Base-by-base conservation (phyloP, 2,888 invertebrate genomes). In the Drosophila ustulata region DNA sequence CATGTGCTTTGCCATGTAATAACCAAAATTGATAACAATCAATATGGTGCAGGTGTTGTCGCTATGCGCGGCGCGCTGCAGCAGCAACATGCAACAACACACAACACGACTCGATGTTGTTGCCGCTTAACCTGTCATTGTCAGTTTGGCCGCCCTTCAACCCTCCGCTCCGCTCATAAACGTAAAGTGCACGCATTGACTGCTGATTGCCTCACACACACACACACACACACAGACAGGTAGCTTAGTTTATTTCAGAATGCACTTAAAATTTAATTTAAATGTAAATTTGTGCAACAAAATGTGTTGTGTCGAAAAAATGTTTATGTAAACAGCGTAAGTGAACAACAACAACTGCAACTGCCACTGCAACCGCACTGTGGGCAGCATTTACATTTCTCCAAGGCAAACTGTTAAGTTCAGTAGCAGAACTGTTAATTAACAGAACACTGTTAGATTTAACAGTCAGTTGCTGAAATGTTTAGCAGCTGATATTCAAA, bases 181-280 rank as follows among this genome's bases (percentile, higher is more conserved):
- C 57, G 67, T 71, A 89, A 82, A 89, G 83, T 88, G 89, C 87
- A 84, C 89, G 83, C 89, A 89, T 84, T 88, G 83, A 76, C 86
- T 79, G 82, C 88, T 82, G 83, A 84, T 89, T 89, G 83, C 80
- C 79, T 53, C 63, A 43, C n/a, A 25, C 25, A 32, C 30, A 34
- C 8, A 32, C 11, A 41, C 28, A 51, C 43, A 28, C 28, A 28
- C 28, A 28, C 28, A 43, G 25, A 34, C 23, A 32, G 66, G 87
- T 62, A 85, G 80, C 89, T 85, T 89, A 89, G 85, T 86, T 86
- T 89, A 86, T 84, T 86, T 86, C 84, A 82, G 82, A 82, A 88
- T 84, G 85, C 86, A 87, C 89, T 90, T 90, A 89, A 87, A 90
- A 79, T 87, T 90, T 90, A 87, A 87, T 87, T 87, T 87, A 90